Percentiles rank a stretch among this genome's conserved stretches.
Evolutionary conservation across 2,113 vertebrate genomes (phyloP).

Genomic region (Tretioscincus oriximinensis): DNA sequence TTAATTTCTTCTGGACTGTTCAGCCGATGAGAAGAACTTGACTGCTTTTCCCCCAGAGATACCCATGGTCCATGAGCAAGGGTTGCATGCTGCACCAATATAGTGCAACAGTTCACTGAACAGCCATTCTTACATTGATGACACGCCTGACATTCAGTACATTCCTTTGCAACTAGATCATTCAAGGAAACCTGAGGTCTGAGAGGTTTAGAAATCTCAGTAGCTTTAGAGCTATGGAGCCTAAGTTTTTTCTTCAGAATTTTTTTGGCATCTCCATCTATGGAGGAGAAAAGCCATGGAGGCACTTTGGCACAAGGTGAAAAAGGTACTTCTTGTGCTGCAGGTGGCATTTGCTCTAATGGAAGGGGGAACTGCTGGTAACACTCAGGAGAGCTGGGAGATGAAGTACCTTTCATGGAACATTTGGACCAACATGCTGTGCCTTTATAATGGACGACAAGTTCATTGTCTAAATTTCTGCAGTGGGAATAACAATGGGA

Average conservation of each 20-base stretch:
- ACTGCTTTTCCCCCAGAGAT: slow-evolving; percentile 41
- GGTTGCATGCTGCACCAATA: slow-evolving; percentile 41
- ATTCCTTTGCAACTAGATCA: slow-evolving; percentile 42
- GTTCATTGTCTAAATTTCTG: slow-evolving; percentile 79
- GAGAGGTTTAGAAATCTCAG: slow-evolving; percentile 75
- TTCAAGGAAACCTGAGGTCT: slow-evolving; percentile 67
- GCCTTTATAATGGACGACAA: slow-evolving; percentile 76
- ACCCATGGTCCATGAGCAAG: slow-evolving; percentile 34
- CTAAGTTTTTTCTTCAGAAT: slow-evolving; percentile 84
- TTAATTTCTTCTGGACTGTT: slow-evolving; percentile 83
- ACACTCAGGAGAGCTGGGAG: slow-evolving; percentile 57
- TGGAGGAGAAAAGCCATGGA: slow-evolving; percentile 75
- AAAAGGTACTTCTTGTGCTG: slow-evolving; percentile 68
- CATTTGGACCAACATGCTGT: slow-evolving; percentile 76
- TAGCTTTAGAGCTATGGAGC: slow-evolving; percentile 76
- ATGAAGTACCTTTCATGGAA: slow-evolving; percentile 61
- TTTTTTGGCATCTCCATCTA: slow-evolving; percentile 66
- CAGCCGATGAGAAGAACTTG: slow-evolving; percentile 58
- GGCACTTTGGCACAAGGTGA: slow-evolving; percentile 73
- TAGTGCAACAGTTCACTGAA: slow-evolving; percentile 38
- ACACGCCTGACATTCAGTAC: slow-evolving; percentile 48
- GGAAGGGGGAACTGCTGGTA: slow-evolving; percentile 67
- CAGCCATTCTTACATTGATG: slow-evolving; percentile 38
- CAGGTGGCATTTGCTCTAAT: slow-evolving; percentile 54
- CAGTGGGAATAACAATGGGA: slow-evolving; percentile 67